Percentiles rank a stretch among this genome's conserved stretches.
Evolutionary conservation across 2,797 vertebrate genomes (phyloP).

Genomic region (Neosalanx taihuensis): DNA sequence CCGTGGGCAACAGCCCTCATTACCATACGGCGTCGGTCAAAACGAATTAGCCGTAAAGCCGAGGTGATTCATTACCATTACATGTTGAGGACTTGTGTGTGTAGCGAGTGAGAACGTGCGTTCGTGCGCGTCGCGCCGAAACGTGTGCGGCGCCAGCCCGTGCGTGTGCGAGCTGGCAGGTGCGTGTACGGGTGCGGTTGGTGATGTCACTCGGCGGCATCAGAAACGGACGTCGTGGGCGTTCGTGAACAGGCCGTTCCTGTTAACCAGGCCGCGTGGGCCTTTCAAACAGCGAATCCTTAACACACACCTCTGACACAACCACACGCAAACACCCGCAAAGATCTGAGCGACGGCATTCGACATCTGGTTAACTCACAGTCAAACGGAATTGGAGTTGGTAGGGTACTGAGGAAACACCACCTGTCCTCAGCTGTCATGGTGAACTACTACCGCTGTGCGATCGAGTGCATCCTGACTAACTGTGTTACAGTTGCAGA

Average conservation of each 20-base stretch:
- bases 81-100: too few species aligned
- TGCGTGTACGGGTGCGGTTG: conserved; percentile 29
- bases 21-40: too few species aligned
- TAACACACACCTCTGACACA: conserved; percentile 31
- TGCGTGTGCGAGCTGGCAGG: conserved; percentile 4
- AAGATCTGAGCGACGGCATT: background rate
- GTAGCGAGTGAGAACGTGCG: conserved; percentile 1
- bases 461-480: too few species aligned
- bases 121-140: conserved; percentile 28
- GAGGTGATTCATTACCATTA: too few species aligned
- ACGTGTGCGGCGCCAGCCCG: background rate
- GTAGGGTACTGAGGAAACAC: too few species aligned
- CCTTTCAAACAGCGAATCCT: conserved; percentile 25
- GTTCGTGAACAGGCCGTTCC: conserved; percentile 52
- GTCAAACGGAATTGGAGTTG: too few species aligned
- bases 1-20: too few species aligned
- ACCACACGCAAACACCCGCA: background rate
- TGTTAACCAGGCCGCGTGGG: conserved; percentile 54
- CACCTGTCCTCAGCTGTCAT: too few species aligned
- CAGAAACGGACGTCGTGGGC: conserved; percentile 24
- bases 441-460: too few species aligned
- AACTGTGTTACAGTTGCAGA: too few species aligned
- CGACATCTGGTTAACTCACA: too few species aligned
- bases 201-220: conserved; percentile 34
- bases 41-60: too few species aligned